A percentile compares a stretch with the other conserved stretches of the same genome.
Evolutionary conservation across 2,888 invertebrate species (phyloP).

Genomic region (Amaurobius ferox): DNA sequence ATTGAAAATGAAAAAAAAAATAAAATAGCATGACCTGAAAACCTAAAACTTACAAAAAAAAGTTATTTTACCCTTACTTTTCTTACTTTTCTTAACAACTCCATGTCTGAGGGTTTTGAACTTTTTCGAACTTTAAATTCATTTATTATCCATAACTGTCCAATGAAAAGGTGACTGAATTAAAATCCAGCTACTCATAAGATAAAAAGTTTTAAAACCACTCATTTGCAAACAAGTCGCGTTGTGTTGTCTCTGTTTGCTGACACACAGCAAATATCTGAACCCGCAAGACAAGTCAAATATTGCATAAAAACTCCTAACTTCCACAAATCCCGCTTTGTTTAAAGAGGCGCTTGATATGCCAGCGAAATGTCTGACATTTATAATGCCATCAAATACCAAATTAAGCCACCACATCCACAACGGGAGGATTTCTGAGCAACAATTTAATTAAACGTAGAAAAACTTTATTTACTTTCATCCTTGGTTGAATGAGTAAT

Average conservation of each 20-base stretch:
- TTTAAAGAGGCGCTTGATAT: not conserved
- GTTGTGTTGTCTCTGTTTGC: not conserved
- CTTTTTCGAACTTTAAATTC: too few species aligned
- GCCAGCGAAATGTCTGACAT: slow-evolving; percentile 42
- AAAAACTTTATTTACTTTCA: slow-evolving; percentile 6
- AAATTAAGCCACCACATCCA: slow-evolving; percentile 65
- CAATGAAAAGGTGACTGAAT: not conserved
- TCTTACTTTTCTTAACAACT: too few species aligned
- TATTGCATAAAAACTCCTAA: not conserved
- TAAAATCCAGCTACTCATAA: too few species aligned
- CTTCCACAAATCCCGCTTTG: slow-evolving; percentile 11
- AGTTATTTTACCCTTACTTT: too few species aligned
- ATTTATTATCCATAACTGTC: not conserved
- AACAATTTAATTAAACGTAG: not conserved
- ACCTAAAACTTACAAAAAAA: too few species aligned
- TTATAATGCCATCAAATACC: slow-evolving; percentile 47
- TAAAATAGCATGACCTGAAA: too few species aligned
- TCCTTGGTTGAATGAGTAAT: not conserved
- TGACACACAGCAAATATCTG: slow-evolving; percentile 4
- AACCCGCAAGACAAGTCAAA: not conserved
- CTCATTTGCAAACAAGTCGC: not conserved
- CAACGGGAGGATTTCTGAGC: not conserved
- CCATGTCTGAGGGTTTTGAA: too few species aligned
- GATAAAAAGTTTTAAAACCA: not conserved
- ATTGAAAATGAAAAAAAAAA: too few species aligned